Conservation (phyloP, 2,888 invertebrate genomes). For the Crossocerus cetratus region DNA sequence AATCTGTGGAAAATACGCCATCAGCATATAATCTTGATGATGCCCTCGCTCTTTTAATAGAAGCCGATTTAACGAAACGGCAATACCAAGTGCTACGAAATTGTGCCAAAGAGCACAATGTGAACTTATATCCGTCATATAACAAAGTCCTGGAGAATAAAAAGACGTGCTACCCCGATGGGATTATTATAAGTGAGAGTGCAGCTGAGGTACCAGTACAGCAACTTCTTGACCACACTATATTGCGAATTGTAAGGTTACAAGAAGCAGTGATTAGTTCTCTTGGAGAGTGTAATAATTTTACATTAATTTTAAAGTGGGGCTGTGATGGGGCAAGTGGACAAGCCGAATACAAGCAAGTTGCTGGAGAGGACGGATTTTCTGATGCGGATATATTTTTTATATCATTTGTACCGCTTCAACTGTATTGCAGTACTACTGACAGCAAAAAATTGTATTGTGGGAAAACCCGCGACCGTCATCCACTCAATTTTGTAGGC, state of each 20-base stretch:
- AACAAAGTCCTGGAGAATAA: neutral
- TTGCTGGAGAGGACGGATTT: neutral
- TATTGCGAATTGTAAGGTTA: neutral
- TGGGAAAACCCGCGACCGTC: too few relatives aligned
- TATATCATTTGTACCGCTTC: neutral
- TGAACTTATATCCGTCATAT: neutral
- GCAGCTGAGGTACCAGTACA: conserved; percentile 1
- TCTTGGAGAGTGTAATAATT: conserved; percentile 1
- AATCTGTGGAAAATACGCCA: neutral
- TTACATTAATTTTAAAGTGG: neutral
- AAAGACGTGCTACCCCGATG: neutral
- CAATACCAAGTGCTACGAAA: neutral
- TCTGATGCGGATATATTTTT: neutral
- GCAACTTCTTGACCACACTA: conserved; percentile 1
- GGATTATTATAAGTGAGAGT: neutral
- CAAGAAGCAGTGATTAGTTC: neutral
- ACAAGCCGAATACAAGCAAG: neutral
- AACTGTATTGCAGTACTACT: neutral
- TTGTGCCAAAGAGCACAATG: neutral
- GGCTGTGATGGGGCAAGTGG: conserved; percentile 1
- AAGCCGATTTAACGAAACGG: neutral
- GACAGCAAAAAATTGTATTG: too few relatives aligned
- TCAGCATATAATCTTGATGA: neutral
- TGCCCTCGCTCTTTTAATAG: neutral
- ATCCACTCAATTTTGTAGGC: too few relatives aligned